Evolutionary conservation across 1,140 invertebrate genomes (phyloP), one percentile per base, ranked within the genome.

Genomic region (Laodelphax striatellus): DNA sequence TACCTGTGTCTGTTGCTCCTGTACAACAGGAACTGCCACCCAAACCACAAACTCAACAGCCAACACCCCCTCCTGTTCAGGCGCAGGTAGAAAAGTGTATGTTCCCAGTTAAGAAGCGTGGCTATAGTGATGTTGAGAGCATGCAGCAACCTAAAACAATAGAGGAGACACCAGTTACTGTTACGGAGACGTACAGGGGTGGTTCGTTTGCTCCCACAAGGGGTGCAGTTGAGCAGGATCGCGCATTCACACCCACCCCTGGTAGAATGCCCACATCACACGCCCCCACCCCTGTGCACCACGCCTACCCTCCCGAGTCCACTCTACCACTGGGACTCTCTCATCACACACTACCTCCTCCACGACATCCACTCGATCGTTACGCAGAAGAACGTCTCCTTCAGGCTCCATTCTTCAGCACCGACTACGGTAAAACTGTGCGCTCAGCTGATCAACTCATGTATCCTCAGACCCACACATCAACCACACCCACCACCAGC

Each of bases 61-160:
- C 34, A 9, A 38, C 34, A 11, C 34, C 58, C 17, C 59, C 44
- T 31, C 19, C 55, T 53, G 52, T 38, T 8, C 46, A 52, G 21
- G 46, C 44, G 41, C 21, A 17, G 41, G 22, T 46, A 9, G 60
- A 60, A 16, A 62, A 65, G 31, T 63, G 67, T 11, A 66, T 70
- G 52, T 75, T 72, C 58, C 75, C 76, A 22, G 74, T 76, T 8
- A 82, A 83, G 66, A 82, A 82, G 68, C 72, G 81, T 50, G 75
- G 72, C 16, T 82, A 81, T 60, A 79, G 73, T 69, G 81, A 82
- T 70, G 71, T 71, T 8, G 71, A 74, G 19, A 60, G 57, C 41
- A 42, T 41, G 9, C 42, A 17, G 42, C 55, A 58, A 8, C 43
- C 43, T 24, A 52, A 60, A 56, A 1, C 34, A 11, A 13, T 38